Percentiles rank a stretch among this genome's conserved stretches.
Conservation (phyloP, 2,797 vertebrate species). For the Phoebastria nigripes region DNA sequence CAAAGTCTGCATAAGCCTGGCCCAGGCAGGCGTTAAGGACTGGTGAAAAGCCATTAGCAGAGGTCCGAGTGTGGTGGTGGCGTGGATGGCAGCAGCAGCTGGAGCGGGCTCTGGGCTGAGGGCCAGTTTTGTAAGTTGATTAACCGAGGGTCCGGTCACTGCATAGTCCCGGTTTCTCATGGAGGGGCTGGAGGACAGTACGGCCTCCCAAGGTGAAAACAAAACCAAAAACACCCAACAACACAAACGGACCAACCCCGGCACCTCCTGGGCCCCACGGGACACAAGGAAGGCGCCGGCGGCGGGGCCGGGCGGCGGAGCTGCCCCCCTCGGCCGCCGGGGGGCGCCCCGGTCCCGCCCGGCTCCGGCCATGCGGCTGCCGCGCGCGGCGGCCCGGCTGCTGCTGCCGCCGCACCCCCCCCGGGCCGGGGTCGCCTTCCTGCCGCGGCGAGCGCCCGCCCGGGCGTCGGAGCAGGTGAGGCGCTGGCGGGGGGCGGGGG, state of each 20-base stretch:
- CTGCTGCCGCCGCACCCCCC: background rate
- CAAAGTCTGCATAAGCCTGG: accelerated
- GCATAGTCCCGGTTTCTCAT: accelerated
- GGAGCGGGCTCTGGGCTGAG: accelerated
- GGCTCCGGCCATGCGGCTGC: background rate
- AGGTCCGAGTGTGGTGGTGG: accelerated
- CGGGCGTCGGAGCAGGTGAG: background rate
- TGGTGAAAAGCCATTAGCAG: background rate
- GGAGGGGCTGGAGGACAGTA: accelerated
- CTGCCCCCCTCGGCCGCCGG: background rate
- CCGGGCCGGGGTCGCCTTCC: too few species aligned
- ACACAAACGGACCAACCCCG: accelerated
- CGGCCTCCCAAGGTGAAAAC: accelerated
- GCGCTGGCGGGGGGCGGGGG: too few species aligned
- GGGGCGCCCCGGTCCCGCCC: background rate
- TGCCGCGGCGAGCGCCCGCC: background rate
- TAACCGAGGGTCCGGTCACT: accelerated
- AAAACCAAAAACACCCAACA: background rate
- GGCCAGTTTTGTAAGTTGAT: accelerated
- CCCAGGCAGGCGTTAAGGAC: accelerated
- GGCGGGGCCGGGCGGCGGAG: too few species aligned
- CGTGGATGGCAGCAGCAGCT: accelerated
- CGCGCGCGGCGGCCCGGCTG: too few species aligned
- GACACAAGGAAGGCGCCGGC: too few species aligned
- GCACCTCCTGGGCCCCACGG: accelerated